Evolutionary conservation across 2,888 invertebrate genomes (phyloP).

Genomic region (Clanis bilineata): DNA sequence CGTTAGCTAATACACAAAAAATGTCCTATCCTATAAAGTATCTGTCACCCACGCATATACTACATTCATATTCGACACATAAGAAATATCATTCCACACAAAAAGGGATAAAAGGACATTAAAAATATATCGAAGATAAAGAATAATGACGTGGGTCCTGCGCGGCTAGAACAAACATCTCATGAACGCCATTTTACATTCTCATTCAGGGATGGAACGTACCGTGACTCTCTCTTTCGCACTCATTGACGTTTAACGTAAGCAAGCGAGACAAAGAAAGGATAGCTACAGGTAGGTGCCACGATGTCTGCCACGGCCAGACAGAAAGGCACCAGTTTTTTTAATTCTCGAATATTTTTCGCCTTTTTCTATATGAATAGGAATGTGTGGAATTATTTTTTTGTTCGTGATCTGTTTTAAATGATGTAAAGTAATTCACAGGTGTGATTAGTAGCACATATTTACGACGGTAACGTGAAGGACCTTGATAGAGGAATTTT

Average conservation of each 20-base stretch:
- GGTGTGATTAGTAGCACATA: constrained; percentile 7
- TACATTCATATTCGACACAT: constrained; percentile 58
- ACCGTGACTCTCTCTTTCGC: constrained; percentile 29
- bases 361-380: constrained; percentile 38
- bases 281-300: constrained; percentile 75
- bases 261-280: constrained; percentile 48
- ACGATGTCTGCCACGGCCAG: constrained; percentile 66
- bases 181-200: constrained; percentile 39
- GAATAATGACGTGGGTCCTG: constrained; percentile 79
- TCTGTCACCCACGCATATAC: constrained; percentile 43
- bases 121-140: constrained; percentile 80
- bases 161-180: constrained; percentile 80
- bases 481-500: neutral
- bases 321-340: constrained; percentile 71
- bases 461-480: neutral
- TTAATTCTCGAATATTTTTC: constrained; percentile 46
- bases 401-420: constrained; percentile 13
- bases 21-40: neutral
- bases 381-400: constrained; percentile 29
- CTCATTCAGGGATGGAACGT: constrained; percentile 46
- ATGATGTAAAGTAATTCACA: constrained; percentile 12
- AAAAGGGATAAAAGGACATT: constrained; percentile 63
- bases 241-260: constrained; percentile 11
- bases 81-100: constrained; percentile 77
- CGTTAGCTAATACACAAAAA: neutral